These are phyloP conservation scores for Lordiphosa fenestrarum DNA, from an alignment of 2,888 invertebrate genomes.

Conservation along the genomic window DNA sequence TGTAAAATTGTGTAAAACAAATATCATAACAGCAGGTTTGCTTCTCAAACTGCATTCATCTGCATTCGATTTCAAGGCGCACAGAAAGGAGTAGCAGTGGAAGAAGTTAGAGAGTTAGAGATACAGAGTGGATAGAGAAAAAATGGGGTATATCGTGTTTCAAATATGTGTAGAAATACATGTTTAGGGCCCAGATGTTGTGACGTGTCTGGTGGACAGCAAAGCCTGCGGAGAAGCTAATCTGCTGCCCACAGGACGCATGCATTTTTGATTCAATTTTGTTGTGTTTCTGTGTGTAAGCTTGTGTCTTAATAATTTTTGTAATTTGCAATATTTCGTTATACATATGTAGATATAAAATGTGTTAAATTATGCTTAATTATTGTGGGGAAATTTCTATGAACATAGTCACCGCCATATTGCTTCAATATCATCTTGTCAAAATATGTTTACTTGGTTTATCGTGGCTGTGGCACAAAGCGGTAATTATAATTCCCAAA, in stretches of 20 bases:
- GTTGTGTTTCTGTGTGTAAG: constrained; percentile 1
- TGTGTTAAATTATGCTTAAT: constrained; percentile 33
- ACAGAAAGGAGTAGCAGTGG: constrained; percentile 20
- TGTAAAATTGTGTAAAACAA: constrained; percentile 1
- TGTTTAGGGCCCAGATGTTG: constrained; percentile 5
- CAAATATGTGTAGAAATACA: background rate
- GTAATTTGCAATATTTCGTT: constrained; percentile 7
- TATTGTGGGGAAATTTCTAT: constrained; percentile 42
- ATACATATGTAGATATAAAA: constrained; percentile 3
- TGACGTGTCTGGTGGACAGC: constrained; percentile 4
- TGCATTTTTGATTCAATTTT: constrained; percentile 6
- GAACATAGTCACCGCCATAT: constrained; percentile 81
- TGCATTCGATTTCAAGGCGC: constrained; percentile 29
- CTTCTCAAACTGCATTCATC: constrained; percentile 23
- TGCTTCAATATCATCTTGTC: constrained; percentile 78
- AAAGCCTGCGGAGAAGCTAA: no score
- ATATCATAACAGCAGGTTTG: constrained; percentile 3
- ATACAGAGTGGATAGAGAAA: background rate
- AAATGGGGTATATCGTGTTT: background rate
- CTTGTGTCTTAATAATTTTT: constrained; percentile 4
- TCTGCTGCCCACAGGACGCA: constrained; percentile 4
- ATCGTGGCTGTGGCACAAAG: constrained; percentile 5
- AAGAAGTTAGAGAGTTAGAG: constrained; percentile 13
- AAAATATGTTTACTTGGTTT: constrained; percentile 30
- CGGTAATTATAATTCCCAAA: background rate